These are phyloP conservation scores for Eubasilissa regina DNA, from an alignment of 1,140 invertebrate genomes.

Conservation along the genomic window DNA sequence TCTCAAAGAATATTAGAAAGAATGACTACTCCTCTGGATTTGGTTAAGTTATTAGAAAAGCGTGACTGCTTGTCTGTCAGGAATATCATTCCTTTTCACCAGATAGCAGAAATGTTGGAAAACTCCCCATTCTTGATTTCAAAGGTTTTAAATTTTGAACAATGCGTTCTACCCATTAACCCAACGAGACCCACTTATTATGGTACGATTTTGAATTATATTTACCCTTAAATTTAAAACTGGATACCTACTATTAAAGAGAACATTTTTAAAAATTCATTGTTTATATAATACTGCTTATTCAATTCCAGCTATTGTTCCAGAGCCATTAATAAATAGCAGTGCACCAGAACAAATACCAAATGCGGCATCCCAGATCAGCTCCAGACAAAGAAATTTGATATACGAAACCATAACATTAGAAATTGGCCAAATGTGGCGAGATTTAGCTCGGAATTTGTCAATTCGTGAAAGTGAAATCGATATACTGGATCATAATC, in stretches of 20 bases:
- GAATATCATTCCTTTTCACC: slow-evolving; percentile 21
- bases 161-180: not conserved
- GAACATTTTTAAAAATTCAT: too few species aligned
- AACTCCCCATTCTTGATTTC: not conserved
- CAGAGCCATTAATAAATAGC: not conserved
- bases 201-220: slow-evolving; percentile 3
- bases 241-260: not conserved
- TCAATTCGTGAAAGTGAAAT: slow-evolving; percentile 37
- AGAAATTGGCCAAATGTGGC: slow-evolving; percentile 50
- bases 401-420: slow-evolving; percentile 6
- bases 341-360: not conserved
- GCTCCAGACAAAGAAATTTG: not conserved
- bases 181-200: slow-evolving; percentile 11
- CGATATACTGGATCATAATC: slow-evolving; percentile 37
- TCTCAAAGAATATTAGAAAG: slow-evolving; percentile 42
- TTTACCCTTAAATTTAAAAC: not conserved
- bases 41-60: slow-evolving; percentile 49
- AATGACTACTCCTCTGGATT: slow-evolving; percentile 8
- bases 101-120: slow-evolving; percentile 6
- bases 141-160: not conserved
- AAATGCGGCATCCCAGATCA: not conserved
- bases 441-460: slow-evolving; percentile 42
- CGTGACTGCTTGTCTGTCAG: slow-evolving; percentile 31
- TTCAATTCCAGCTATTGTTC: not conserved
- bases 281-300: not conserved